phyloP scores from a whole-genome alignment of 1,140 invertebrate species.

The Drosophila suzukii region DNA sequence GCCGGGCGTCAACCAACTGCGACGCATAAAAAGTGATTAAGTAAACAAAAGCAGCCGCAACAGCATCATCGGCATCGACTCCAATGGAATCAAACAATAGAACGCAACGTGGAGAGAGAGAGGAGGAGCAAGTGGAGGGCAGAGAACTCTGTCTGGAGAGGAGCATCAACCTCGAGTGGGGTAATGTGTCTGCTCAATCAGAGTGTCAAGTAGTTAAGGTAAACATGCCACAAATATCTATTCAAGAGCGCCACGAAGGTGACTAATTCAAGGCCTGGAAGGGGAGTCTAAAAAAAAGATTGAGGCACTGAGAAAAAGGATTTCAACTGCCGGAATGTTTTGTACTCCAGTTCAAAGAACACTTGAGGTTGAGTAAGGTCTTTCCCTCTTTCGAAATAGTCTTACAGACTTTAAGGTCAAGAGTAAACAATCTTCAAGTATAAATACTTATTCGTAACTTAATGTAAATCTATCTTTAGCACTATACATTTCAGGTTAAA shows the following conservation, averaged over 20 bases:
- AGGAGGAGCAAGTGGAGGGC: conserved; percentile 14
- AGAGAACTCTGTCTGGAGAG: conserved; percentile 38
- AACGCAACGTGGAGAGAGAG: conserved; percentile 17
- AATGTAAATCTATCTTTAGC: no score
- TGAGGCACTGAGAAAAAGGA: not conserved
- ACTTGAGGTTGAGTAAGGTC: no score
- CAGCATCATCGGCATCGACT: conserved; percentile 30
- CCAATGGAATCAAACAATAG: conserved; percentile 65
- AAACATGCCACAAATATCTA: conserved; percentile 49
- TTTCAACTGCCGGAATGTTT: not conserved
- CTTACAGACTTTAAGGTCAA: no score
- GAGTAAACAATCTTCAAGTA: not conserved
- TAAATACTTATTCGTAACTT: not conserved
- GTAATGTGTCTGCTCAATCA: conserved; percentile 54
- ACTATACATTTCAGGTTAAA: no score
- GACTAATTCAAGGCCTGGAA: conserved; percentile 23
- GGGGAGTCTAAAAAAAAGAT: conserved; percentile 12
- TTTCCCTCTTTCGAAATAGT: no score
- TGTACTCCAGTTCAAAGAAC: not conserved
- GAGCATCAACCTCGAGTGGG: conserved; percentile 51
- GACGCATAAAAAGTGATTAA: conserved; percentile 57
- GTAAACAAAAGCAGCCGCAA: conserved; percentile 61
- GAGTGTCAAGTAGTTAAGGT: conserved; percentile 52
- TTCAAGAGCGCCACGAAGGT: conserved; percentile 26
- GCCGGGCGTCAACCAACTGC: conserved; percentile 54